Evolutionary conservation across 2,113 vertebrate species (phyloP), one percentile per base, ranked within the genome.

Genomic region (Neolamprologus fasciatus): DNA sequence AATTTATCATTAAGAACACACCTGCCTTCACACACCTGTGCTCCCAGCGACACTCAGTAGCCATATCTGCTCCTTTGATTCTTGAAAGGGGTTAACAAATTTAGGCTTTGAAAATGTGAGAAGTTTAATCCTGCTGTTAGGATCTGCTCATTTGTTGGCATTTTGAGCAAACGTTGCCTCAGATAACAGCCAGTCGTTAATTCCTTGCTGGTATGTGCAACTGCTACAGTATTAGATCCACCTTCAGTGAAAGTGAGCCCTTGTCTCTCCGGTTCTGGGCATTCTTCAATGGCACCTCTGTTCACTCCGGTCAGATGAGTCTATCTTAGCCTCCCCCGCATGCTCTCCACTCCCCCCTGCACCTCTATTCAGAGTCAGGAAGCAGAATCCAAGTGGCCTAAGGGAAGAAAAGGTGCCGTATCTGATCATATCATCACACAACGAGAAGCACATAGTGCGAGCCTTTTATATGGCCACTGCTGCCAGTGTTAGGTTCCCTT

Each of bases 201-300:
- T 89, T 82, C 83, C 84, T 21, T 8, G 47, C 87, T 86, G 91
- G 58, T 89, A 89, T 94, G 90, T 91, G 92, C 13, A 26, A 80
- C 87, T 68, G 86, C 93, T 91, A 89, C 91, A 92, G 79, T 91
- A 86, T 51, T 81, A 79, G 66, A 73, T 87, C 84, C 84, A 87
- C 86, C 82, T 92, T 92, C 79, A 91, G 86, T 93, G 93, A 94
- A 94, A 95, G 91, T 92, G 85, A 90, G 84, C 58, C 92, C 93
- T 96, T 96, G 94, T 96, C 91, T 92, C 85, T 90, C 55, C 10
- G 19, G 78, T 89, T 92, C 84, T 85, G 80, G 82, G 68, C 86
- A 87, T 90, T 93, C 87, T 92, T 96, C 95, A 96, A 95, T 96
- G 90, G 89, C 86, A 92, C 91, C 94, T 95, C 95, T 96, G 96